Evolutionary conservation across 2,113 vertebrate species (phyloP), one percentile per base, ranked within the genome.

Genomic region (Furnarius figulus): DNA sequence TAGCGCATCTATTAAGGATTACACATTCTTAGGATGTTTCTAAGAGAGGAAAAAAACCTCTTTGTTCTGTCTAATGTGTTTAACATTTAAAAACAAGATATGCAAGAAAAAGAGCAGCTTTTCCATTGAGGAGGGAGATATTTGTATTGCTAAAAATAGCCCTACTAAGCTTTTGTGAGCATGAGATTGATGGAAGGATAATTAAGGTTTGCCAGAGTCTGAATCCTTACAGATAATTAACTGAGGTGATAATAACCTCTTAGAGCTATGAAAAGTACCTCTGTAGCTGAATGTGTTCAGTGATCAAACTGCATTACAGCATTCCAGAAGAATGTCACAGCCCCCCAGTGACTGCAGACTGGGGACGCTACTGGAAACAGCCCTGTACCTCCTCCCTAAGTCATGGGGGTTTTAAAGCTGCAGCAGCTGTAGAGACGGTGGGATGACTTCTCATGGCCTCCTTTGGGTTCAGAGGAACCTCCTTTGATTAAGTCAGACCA

Each of bases 211-310:
- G 37, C 65, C 73, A 68, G 49, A 85, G 35, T 50, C 67, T 86
- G 85, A 94, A 75, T 89, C 68, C 52, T 84, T 84, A 86, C 61
- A 90, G 85, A 89, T 92, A 95, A 94, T 95, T 95, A 96, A 94
- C 68, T 75, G 95, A 95, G 72, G 79, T 88, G 85, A 80, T 81
- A 90, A 93, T 86, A 92, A 94, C 72, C 27, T 93, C 82, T 67
- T 79, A 93, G 55, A 88, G 24, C 27, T 55, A 56, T 46, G 47
- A 65, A 92, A 86, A 94, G 83, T 90, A n/a, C 65, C 63, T 86
- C 75, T 67, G 55, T 72, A 56, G 56, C 52, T 83, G 63, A 94
- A 67, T 49, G 56, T 3, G 2, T 77, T 91, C 50, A 6, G 52
- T 80, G 72, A 94, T 74, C 68, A 89, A 88, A 84, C 24, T 44